These are phyloP conservation scores for Drosophila diplacantha DNA, from an alignment of 2,888 invertebrate genomes.

Conservation along the genomic window DNA sequence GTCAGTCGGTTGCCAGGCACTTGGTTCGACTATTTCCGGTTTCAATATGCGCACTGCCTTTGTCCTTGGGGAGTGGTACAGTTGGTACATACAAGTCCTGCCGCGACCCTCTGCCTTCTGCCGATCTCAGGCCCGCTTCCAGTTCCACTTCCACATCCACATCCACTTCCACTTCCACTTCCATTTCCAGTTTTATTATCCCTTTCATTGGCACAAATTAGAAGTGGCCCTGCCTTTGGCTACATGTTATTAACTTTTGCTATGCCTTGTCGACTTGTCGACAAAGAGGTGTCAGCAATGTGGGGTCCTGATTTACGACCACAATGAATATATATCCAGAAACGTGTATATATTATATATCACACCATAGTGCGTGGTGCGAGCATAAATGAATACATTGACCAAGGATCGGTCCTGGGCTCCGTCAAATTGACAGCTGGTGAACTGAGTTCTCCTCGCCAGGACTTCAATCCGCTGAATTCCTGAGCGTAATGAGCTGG, in stretches of 20 bases:
- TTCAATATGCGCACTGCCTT: slow-evolving; percentile 67
- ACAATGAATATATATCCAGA: slow-evolving; percentile 26
- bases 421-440: slow-evolving; percentile 52
- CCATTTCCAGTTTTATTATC: slow-evolving; percentile 35
- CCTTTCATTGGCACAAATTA: slow-evolving; percentile 41
- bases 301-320: slow-evolving; percentile 54
- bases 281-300: slow-evolving; percentile 40
- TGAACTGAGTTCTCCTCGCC: slow-evolving; percentile 32
- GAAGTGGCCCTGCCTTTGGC: slow-evolving; percentile 40
- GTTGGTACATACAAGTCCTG: slow-evolving; percentile 57
- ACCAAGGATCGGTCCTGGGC: slow-evolving; percentile 1
- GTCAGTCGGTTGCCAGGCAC: slow-evolving; percentile 71
- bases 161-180: slow-evolving; percentile 22
- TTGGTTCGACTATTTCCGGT: slow-evolving; percentile 73
- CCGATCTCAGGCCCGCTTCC: slow-evolving; percentile 6
- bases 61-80: slow-evolving; percentile 57
- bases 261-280: slow-evolving; percentile 60
- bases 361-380: slow-evolving; percentile 1
- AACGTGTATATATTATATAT: slow-evolving; percentile 1
- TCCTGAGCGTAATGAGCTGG: slow-evolving; percentile 37
- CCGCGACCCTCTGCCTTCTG: slow-evolving; percentile 1
- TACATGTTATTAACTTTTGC: slow-evolving; percentile 65
- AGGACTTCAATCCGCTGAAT: slow-evolving; percentile 10
- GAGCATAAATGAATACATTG: slow-evolving; percentile 30
- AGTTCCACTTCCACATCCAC: slow-evolving; percentile 17